Base-by-base conservation (phyloP, 1,140 invertebrate species). In the Brachionus asplanchnoidis region DNA sequence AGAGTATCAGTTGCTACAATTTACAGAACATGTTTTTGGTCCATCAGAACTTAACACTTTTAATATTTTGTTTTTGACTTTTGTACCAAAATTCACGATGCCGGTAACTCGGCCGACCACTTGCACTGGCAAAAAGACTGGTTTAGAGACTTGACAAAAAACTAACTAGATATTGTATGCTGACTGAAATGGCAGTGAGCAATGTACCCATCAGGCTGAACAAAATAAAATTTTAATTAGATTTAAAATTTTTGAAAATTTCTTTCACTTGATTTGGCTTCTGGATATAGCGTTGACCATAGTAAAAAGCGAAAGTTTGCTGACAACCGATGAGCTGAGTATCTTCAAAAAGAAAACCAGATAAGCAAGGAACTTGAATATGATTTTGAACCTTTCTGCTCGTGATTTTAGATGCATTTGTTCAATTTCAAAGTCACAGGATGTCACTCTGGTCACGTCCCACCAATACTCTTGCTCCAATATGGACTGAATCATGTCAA, bases 401-500 rank as follows among this genome's bases (percentile, higher is more conserved):
- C 70, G 8, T 44, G 66, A 73, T 56, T 42, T 53, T 11, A 75
- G 11, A 36, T 75, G 60, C 60, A 84, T 56, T 66, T 84, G 84
- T 46, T 84, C 84, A 12, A 75, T 14, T 66, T 84, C 84, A 60
- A 84, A 84, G 60, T 75, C 44, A n/a, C 84, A 68, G 5, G 66
- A 75, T 17, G 84, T 84, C 9, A 75, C 70, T 56, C 44, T 44
- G 28, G 84, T 50, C 17, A 84, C 68, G 46, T 84, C 84, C 84
- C 84, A 84, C 84, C 84, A 84, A 42, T 84, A 68, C 14, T 84
- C 82, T 46, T 84, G 66, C 44, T 84, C 82, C 42, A 68, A 20
- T 36, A 73, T 84, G 17, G 60, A 42, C n/a, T 70, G 60, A 20
- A 68, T 84, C 9, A 70, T 36, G 32, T 84, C 66, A 40, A 28